Conservation (phyloP, 2,888 invertebrate genomes). For the Drosophila antonietae region DNA sequence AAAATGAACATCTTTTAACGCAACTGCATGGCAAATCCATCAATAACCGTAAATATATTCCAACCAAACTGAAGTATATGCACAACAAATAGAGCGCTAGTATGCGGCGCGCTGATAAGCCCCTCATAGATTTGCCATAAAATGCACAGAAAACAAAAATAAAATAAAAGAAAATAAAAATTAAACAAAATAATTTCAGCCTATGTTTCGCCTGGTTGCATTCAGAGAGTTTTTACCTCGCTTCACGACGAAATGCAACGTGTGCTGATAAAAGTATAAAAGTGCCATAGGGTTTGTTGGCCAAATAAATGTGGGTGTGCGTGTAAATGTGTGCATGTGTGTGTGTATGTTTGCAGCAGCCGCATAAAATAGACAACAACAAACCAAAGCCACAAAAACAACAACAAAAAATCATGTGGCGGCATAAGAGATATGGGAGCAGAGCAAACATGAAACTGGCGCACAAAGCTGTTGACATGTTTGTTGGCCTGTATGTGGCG, state of each 20-base stretch:
- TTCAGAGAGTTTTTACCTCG: slow-evolving; percentile 8
- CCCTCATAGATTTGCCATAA: slow-evolving; percentile 62
- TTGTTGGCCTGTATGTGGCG: slow-evolving; percentile 19
- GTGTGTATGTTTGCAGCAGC: slow-evolving; percentile 47
- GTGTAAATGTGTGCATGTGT: background rate
- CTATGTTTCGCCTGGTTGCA: slow-evolving; percentile 51
- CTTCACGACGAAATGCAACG: slow-evolving; percentile 7
- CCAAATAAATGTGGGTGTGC: slow-evolving; percentile 64
- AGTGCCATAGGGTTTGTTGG: slow-evolving; percentile 67
- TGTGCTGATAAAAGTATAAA: slow-evolving; percentile 58
- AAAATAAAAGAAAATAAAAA: slow-evolving; percentile 12
- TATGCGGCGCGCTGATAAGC: slow-evolving; percentile 45
- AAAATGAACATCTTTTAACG: background rate
- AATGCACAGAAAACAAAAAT: slow-evolving; percentile 38
- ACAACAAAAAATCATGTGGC: slow-evolving; percentile 29
- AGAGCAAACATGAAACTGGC: slow-evolving; percentile 38
- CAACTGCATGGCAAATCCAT: slow-evolving; percentile 13
- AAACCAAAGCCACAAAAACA: slow-evolving; percentile 31
- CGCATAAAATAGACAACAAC: slow-evolving; percentile 49
- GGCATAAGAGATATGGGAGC: slow-evolving; percentile 39
- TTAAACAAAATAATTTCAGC: slow-evolving; percentile 44
- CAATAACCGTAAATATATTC: slow-evolving; percentile 25
- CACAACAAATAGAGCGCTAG: slow-evolving; percentile 14
- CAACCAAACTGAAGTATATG: background rate
- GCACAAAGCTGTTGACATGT: slow-evolving; percentile 75